Evolutionary conservation across 2,113 vertebrate species (phyloP), one percentile per base, ranked within the genome.

Genomic region (Asarcornis scutulata): DNA sequence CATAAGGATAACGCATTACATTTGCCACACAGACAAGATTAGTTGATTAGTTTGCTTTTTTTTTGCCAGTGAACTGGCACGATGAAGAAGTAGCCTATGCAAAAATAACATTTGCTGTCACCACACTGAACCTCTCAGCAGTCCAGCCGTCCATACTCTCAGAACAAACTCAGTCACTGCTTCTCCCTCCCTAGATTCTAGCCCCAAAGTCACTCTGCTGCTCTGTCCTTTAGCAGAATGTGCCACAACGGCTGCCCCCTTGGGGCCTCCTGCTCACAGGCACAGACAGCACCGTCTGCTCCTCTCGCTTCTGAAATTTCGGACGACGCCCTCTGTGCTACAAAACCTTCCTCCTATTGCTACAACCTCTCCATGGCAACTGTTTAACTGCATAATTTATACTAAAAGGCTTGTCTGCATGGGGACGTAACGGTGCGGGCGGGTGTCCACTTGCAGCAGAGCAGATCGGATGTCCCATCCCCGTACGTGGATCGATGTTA

Each of bases 351-450:
- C 53, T 60, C 44, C 50, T 16, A 2, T 9, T 8, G n/a, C 74
- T 69, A 1, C 44, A 5, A 36, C 55, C 73, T 25, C 56, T 8
- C 72, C 52, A 29, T 2, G 72, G 72, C 32, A 21, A 13, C n/a
- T 9, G 11, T 2, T 44, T 0, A 36, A 34, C 71, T 85, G 75
- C 75, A 80, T 85, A 36, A 89, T 83, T 89, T 5, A 88, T 46
- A 18, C 0, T 6, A 1, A 17, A 15, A 44, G 82, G 71, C 67
- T 72, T 3, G 4, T 7, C 46, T 20, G 76, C 8, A 2, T 0
- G 6, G 89, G 84, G 32, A n/a, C 32, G 36, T 4, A 9, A 2
- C 88, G 2, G 21, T 29, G 67, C 53, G 7, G 68, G 3, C 0
- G 4, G 69, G 63, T 60, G 8, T 23, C 17, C 5, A 1, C 3